Conservation (phyloP, 2,888 invertebrate genomes). For the Apotomis turbidana region DNA sequence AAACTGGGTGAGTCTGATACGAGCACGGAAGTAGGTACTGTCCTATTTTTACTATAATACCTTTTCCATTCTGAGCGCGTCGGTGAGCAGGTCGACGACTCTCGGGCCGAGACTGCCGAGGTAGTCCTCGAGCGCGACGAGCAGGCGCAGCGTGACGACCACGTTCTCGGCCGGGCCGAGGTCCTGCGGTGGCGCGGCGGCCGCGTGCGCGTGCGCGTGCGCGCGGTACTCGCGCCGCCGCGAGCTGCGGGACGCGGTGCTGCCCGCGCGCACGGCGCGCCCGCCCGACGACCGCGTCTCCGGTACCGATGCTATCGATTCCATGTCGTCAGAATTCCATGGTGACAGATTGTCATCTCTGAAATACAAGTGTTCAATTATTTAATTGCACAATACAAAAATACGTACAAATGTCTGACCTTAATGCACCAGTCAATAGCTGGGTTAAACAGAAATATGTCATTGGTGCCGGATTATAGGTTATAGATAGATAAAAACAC, state of each 20-base stretch:
- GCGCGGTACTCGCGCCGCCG: constrained; percentile 35
- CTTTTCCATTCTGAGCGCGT: constrained; percentile 91
- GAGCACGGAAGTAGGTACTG: too few species aligned
- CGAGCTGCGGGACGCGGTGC: constrained; percentile 42
- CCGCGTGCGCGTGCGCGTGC: constrained; percentile 44
- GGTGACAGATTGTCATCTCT: constrained; percentile 69
- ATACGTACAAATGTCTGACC: too few species aligned
- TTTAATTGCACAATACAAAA: too few species aligned
- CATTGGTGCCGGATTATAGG: too few species aligned
- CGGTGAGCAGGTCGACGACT: constrained; percentile 89
- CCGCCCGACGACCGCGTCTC: constrained; percentile 52
- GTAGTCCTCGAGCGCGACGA: constrained; percentile 92
- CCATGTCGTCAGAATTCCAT: constrained; percentile 71
- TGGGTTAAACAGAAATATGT: too few species aligned
- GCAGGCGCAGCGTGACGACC: constrained; percentile 87
- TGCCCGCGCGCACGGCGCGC: constrained; percentile 40
- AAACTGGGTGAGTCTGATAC: too few species aligned
- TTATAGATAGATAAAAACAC: too few species aligned
- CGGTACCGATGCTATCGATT: constrained; percentile 61
- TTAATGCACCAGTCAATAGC: too few species aligned
- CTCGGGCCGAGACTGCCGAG: constrained; percentile 93
- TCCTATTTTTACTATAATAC: constrained; percentile 48
- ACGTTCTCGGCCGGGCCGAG: constrained; percentile 81
- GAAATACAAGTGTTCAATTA: constrained; percentile 8
- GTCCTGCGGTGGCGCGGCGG: constrained; percentile 48